phyloP scores from a whole-genome alignment of 1,140 invertebrate species.

The Pachyrhynchus sulphureomaculatus region DNA sequence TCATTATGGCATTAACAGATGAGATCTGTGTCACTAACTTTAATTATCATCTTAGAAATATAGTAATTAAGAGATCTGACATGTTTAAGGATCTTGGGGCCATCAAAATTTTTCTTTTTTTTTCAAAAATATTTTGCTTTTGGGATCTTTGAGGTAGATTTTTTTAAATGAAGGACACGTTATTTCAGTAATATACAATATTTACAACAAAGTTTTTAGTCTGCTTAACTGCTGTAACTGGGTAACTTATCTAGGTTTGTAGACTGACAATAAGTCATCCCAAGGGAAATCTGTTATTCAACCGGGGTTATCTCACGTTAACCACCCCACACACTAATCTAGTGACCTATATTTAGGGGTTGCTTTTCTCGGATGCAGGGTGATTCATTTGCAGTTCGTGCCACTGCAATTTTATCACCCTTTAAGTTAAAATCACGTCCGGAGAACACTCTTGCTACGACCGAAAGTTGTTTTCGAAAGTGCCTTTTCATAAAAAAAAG shows the following conservation, averaged over 20 bases:
- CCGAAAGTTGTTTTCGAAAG: not conserved
- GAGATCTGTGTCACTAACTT: no score
- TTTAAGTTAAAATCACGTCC: not conserved
- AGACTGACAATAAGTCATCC: slow-evolving; percentile 3
- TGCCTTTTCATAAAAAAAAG: no score
- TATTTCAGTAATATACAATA: not conserved
- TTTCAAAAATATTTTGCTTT: no score
- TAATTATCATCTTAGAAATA: no score
- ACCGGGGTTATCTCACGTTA: slow-evolving; percentile 12
- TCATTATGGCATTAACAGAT: no score
- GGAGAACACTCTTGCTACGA: not conserved
- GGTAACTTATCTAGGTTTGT: slow-evolving; percentile 8
- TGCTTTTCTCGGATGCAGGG: slow-evolving; percentile 13
- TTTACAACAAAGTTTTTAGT: not conserved
- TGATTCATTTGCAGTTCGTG: slow-evolving; percentile 21
- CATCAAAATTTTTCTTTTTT: no score
- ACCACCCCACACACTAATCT: slow-evolving; percentile 20
- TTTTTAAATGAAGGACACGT: no score
- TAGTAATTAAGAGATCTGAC: no score
- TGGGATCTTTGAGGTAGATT: no score
- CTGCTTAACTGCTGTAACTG: not conserved
- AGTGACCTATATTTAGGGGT: slow-evolving; percentile 25
- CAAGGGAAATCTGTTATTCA: slow-evolving; percentile 23
- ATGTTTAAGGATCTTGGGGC: no score
- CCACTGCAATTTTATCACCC: slow-evolving; percentile 14